These are phyloP conservation scores for Euglossa dilemma DNA, from an alignment of 1,140 invertebrate species.

Conservation along the genomic window DNA sequence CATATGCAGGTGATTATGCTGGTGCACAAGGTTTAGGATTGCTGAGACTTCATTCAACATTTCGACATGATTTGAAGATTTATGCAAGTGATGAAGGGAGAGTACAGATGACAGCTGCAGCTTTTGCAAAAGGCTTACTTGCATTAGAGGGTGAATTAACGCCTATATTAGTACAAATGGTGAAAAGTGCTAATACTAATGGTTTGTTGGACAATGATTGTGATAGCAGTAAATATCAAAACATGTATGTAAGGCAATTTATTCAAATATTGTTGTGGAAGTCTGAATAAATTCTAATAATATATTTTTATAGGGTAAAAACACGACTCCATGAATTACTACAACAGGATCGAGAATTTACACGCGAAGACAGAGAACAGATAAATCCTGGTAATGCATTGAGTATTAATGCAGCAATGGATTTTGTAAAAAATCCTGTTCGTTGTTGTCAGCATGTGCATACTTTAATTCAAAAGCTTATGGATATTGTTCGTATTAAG, in stretches of 20 bases:
- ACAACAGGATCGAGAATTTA: constrained; percentile 95
- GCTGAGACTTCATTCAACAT: constrained; percentile 97
- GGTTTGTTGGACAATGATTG: constrained; percentile 98
- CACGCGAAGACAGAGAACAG: constrained; percentile 90
- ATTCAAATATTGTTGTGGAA: no score
- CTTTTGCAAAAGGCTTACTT: constrained; percentile 98
- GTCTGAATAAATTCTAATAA: neutral
- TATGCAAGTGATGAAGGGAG: constrained; percentile 99
- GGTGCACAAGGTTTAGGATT: constrained; percentile 96
- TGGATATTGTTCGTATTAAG: constrained; percentile 92
- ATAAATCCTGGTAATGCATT: constrained; percentile 95
- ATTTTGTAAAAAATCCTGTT: constrained; percentile 98
- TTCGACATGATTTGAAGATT: constrained; percentile 99
- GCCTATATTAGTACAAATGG: constrained; percentile 99
- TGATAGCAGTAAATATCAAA: constrained; percentile 97
- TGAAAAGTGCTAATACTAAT: constrained; percentile 99
- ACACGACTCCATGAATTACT: constrained; percentile 96
- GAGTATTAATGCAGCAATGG: constrained; percentile 93
- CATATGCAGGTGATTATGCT: constrained; percentile 90
- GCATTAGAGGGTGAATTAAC: constrained; percentile 99
- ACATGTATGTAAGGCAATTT: constrained; percentile 88
- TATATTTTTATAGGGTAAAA: constrained; percentile 91
- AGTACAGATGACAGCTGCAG: constrained; percentile 99
- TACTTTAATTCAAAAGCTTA: constrained; percentile 91
- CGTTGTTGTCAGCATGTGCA: constrained; percentile 96